Percentiles rank a stretch among this genome's conserved stretches.
These are phyloP conservation scores for Punctoribates punctum DNA, from an alignment of 2,888 invertebrate genomes.

Conservation along the genomic window DNA sequence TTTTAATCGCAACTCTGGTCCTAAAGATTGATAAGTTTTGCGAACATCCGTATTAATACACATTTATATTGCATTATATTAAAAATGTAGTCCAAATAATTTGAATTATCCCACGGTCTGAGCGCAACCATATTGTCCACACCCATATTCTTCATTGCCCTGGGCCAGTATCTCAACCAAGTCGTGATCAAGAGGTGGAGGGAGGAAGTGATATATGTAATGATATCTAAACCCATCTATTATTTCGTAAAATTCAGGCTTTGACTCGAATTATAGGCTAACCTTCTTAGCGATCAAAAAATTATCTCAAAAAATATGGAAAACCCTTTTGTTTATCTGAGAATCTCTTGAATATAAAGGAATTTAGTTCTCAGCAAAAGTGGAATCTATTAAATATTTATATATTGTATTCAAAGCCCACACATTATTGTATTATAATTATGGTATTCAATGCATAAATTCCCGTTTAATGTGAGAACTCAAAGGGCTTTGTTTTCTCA, in stretches of 20 bases:
- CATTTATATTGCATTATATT: neutral
- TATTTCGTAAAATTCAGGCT: neutral
- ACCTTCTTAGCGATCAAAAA: neutral
- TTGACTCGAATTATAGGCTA: constrained; percentile 22
- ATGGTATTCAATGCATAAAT: neutral
- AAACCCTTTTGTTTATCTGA: neutral
- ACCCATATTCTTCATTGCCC: neutral
- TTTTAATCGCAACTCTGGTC: constrained; percentile 32
- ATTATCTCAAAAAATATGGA: neutral
- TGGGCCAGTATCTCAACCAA: neutral
- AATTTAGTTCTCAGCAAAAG: neutral
- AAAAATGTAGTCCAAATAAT: constrained; percentile 28
- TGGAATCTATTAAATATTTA: neutral
- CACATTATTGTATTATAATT: constrained; percentile 3
- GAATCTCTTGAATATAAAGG: neutral
- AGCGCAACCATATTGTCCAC: constrained; percentile 28
- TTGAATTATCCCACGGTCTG: constrained; percentile 29
- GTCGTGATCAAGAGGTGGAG: constrained; percentile 27
- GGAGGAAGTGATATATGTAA: constrained; percentile 29
- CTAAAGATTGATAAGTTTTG: constrained; percentile 24
- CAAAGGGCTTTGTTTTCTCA: neutral
- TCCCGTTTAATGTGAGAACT: neutral
- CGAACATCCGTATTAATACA: constrained; percentile 20
- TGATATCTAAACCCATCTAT: constrained; percentile 2
- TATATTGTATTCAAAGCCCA: neutral